Conservation (phyloP, 2,113 vertebrate species). For the Rhabdomys dilectus region DNA sequence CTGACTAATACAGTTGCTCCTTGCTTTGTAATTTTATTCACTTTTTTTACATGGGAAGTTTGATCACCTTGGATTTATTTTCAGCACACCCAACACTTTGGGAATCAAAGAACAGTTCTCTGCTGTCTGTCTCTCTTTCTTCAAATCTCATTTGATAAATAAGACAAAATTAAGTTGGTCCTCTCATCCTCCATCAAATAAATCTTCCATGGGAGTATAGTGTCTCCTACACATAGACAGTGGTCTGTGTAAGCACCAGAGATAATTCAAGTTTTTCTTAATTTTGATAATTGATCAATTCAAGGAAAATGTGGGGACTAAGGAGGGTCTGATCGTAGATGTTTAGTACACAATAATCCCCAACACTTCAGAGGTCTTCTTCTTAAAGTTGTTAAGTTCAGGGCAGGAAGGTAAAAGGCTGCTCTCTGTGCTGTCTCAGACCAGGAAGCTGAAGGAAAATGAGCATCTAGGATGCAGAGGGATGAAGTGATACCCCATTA, state of each 20-base stretch:
- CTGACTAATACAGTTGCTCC: neutral
- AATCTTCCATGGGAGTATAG: neutral
- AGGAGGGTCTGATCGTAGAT: neutral
- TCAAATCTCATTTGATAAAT: neutral
- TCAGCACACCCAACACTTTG: neutral
- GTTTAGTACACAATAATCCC: neutral
- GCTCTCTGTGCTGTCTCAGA: neutral
- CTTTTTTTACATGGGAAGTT: neutral
- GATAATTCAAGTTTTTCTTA: neutral
- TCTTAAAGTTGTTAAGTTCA: neutral
- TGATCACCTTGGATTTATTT: neutral
- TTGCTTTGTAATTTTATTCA: neutral
- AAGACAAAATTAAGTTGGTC: neutral
- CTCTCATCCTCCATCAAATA: neutral
- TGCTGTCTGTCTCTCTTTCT: neutral
- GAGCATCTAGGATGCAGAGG: accelerated
- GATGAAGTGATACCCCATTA: neutral
- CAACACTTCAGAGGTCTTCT: neutral
- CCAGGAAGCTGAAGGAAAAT: accelerated
- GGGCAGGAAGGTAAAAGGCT: neutral
- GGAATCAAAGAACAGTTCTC: neutral
- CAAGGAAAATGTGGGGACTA: neutral
- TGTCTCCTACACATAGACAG: neutral
- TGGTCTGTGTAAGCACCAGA: neutral
- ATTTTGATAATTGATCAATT: slow-evolving; percentile 12